Evolutionary conservation across 2,113 vertebrate species (phyloP).

Genomic region (Prinia subflava): DNA sequence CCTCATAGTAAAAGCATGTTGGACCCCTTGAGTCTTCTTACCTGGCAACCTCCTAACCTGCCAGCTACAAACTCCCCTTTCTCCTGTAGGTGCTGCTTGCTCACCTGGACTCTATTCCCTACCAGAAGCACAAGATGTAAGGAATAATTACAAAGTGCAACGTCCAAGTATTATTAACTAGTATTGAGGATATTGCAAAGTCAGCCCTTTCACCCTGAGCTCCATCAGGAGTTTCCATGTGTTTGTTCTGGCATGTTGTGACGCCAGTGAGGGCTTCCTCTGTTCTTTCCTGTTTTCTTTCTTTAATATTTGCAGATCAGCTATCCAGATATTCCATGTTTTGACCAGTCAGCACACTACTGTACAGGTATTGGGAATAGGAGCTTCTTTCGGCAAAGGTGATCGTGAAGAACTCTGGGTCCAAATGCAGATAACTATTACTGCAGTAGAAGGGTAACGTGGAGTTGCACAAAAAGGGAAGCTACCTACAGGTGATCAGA

Average conservation of each 20-base stretch:
- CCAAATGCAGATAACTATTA: not conserved
- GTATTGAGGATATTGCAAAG: not conserved
- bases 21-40: not conserved
- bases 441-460: not conserved
- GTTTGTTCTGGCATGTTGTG: not conserved
- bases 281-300: not conserved
- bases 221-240: not conserved
- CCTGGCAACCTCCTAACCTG: not conserved
- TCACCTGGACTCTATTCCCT: not conserved
- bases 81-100: not conserved
- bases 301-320: not conserved
- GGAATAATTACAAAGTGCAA: not conserved
- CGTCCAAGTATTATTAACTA: not conserved
- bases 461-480: not conserved
- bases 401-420: not conserved
- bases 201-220: not conserved
- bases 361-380: not conserved
- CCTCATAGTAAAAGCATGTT: not conserved
- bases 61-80: not conserved
- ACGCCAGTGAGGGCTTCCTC: accelerated
- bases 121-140: not conserved
- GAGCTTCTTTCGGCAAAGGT: not conserved
- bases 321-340: not conserved
- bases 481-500: not conserved
- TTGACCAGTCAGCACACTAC: not conserved